These are phyloP conservation scores for Xestia rhomboidea DNA, from an alignment of 2,888 invertebrate species.

Conservation along the genomic window DNA sequence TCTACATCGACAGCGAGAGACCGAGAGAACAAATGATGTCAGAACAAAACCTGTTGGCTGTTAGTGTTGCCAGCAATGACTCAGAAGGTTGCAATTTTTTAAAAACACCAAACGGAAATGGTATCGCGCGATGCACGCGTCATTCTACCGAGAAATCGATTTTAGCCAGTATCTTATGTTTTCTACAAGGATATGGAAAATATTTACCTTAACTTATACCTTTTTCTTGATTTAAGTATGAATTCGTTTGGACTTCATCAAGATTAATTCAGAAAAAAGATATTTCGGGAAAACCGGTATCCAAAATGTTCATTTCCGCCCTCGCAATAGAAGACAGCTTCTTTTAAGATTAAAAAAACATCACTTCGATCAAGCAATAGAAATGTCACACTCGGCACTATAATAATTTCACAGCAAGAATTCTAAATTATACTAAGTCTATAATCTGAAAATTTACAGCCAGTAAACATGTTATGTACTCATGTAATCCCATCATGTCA, in stretches of 20 bases:
- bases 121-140: slow-evolving; percentile 50
- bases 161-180: slow-evolving; percentile 31
- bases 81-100: slow-evolving; percentile 52
- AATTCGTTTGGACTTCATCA: background rate
- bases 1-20: slow-evolving; percentile 26
- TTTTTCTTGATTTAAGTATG: background rate
- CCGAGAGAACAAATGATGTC: slow-evolving; percentile 58
- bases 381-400: background rate
- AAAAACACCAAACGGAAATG: slow-evolving; percentile 60
- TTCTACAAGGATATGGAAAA: slow-evolving; percentile 11
- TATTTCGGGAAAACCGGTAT: background rate
- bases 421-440: slow-evolving; percentile 33
- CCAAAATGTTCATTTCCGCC: background rate
- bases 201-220: slow-evolving; percentile 1
- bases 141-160: slow-evolving; percentile 48
- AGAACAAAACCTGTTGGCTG: slow-evolving; percentile 63
- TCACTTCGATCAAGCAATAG: slow-evolving; percentile 7
- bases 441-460: slow-evolving; percentile 54
- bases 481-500: slow-evolving; percentile 48
- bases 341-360: slow-evolving; percentile 5
- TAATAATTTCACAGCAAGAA: slow-evolving; percentile 32
- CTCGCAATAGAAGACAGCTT: background rate
- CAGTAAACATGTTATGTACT: slow-evolving; percentile 43
- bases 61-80: slow-evolving; percentile 49
- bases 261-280: background rate